Evolutionary conservation across 2,113 vertebrate species (phyloP).

Genomic region (Barbus barbus): DNA sequence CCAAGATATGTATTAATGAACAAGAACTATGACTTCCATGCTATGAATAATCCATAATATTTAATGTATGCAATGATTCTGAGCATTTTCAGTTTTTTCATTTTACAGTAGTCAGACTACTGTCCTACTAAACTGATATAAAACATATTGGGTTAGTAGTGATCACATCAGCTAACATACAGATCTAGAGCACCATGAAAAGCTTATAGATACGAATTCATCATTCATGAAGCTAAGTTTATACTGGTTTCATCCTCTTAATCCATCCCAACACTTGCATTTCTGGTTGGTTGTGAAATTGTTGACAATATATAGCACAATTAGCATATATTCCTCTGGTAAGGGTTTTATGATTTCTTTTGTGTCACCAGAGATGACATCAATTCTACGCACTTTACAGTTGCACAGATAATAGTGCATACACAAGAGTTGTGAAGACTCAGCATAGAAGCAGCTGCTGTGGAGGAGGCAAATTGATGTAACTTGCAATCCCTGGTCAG

Average conservation of each 20-base stretch:
- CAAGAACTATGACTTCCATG: too few relatives aligned
- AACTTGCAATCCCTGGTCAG: conserved; percentile 45
- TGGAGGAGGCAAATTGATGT: conserved; percentile 54
- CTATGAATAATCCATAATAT: too few relatives aligned
- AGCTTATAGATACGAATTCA: not conserved
- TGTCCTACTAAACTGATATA: too few relatives aligned
- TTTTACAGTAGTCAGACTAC: too few relatives aligned
- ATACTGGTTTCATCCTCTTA: not conserved
- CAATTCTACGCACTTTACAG: conserved; percentile 16
- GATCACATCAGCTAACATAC: too few relatives aligned
- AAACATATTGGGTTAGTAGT: too few relatives aligned
- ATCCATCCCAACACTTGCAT: not conserved
- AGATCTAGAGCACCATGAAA: too few relatives aligned
- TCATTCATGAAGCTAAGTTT: not conserved
- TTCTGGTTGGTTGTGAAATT: not conserved
- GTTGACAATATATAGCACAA: not conserved
- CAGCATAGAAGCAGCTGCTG: conserved; percentile 53
- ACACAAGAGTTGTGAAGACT: conserved; percentile 23
- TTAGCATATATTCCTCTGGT: conserved; percentile 15
- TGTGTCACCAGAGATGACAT: conserved; percentile 29
- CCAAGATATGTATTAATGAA: too few relatives aligned
- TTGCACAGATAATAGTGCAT: conserved; percentile 1
- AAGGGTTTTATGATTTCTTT: conserved; percentile 9
- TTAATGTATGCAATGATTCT: too few relatives aligned
- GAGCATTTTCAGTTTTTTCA: too few relatives aligned